Evolutionary conservation across 2,113 vertebrate genomes (phyloP).

Genomic region (Dascyllus trimaculatus): DNA sequence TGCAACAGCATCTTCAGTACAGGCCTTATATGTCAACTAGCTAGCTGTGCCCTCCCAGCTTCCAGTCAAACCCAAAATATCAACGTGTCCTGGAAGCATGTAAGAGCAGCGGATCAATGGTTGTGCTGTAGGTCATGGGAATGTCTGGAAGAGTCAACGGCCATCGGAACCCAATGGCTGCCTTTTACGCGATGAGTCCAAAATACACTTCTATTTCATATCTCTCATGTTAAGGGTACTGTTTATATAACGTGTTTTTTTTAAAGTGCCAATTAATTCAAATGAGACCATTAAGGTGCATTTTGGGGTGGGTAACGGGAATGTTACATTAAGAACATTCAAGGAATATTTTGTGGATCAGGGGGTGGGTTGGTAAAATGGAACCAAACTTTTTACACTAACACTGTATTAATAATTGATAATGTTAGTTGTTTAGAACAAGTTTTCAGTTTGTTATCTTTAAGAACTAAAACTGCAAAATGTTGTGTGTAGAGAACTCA

Average conservation of each 20-base stretch:
- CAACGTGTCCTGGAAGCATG: conserved; percentile 38
- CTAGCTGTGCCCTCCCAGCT: conserved; percentile 40
- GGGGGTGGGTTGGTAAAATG: conserved; percentile 60
- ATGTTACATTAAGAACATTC: conserved; percentile 55
- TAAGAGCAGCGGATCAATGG: conserved; percentile 34
- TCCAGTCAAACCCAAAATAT: conserved; percentile 42
- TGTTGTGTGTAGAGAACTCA: conserved; percentile 90
- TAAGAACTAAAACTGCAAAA: conserved; percentile 89
- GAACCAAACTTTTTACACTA: conserved; percentile 85
- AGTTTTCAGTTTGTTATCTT: conserved; percentile 93
- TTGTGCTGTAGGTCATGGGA: conserved; percentile 38
- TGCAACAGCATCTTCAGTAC: conserved; percentile 65
- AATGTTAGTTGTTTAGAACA: conserved; percentile 90
- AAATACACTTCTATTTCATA: conserved; percentile 81
- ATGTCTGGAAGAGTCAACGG: conserved; percentile 52
- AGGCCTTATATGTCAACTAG: conserved; percentile 74
- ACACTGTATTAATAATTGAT: conserved; percentile 89
- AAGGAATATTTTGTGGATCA: conserved; percentile 64
- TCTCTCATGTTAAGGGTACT: conserved; percentile 83
- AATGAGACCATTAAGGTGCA: conserved; percentile 84
- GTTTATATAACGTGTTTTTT: conserved; percentile 84
- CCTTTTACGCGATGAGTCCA: conserved; percentile 72
- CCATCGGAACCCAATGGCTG: conserved; percentile 62
- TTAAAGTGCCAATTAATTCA: conserved; percentile 86
- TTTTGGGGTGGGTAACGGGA: conserved; percentile 59